Percentiles rank a stretch among this genome's conserved stretches.
Evolutionary conservation across 2,113 vertebrate species (phyloP).

Genomic region (Budorcas taxicolor): DNA sequence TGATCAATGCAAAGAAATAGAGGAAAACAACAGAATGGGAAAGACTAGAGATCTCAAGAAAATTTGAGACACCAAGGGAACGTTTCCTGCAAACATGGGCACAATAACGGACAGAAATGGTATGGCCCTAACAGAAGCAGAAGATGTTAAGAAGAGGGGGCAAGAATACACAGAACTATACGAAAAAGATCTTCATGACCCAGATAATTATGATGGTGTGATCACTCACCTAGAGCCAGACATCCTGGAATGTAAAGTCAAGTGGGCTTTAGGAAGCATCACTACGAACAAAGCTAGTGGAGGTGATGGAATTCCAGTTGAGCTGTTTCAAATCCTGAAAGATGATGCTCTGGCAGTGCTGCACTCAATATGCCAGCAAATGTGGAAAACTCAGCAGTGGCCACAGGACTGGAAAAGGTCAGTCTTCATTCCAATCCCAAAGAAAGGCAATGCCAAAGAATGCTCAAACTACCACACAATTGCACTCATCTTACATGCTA

Average conservation of each 20-base stretch:
- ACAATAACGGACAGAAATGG: neutral
- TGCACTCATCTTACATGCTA: neutral
- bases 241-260: neutral
- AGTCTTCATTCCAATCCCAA: neutral
- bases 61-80: neutral
- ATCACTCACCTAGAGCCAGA: neutral
- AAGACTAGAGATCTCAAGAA: neutral
- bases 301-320: neutral
- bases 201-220: fast-evolving
- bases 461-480: neutral
- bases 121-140: neutral
- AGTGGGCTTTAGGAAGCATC: neutral
- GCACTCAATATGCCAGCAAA: neutral
- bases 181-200: neutral
- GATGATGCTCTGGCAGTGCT: neutral
- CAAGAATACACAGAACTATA: neutral
- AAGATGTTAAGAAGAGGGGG: neutral
- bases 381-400: neutral
- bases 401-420: neutral
- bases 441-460: neutral
- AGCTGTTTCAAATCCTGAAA: neutral
- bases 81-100: neutral
- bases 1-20: neutral
- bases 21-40: neutral
- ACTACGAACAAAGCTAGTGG: neutral